Base-by-base conservation (phyloP, 2,797 vertebrate species). In the Monodelphis domestica region DNA sequence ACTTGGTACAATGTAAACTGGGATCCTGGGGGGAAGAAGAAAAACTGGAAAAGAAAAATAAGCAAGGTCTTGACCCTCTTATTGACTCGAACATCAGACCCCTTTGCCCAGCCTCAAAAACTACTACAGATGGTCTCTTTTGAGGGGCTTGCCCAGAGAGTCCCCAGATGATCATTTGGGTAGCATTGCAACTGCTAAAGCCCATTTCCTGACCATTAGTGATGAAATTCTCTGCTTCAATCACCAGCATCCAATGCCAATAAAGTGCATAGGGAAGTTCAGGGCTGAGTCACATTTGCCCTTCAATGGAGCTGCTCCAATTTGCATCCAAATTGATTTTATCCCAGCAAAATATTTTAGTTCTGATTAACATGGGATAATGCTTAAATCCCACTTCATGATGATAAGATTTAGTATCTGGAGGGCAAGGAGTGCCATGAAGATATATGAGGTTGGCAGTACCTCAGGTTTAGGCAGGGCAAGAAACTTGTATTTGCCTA, bases 341-440 rank as follows among this genome's bases (percentile, higher is more conserved):
- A 94, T 95, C 95, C 93, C 90, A 88, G 89, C 94, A 97, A 97
- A 98, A 97, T 96, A 96, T 97, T 97, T 97, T 95, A 97, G 94
- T 97, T 96, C 92, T 9, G 45, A 98, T 96, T 97, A 96, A 95
- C n/a, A 53, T 12, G 87, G 87, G 92, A 94, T 95, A 91, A 94
- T 94, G 96, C 94, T 94, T 84, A 87, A 89, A 91, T 94, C 53
- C 91, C 89, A 90, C 94, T 96, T 88, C 84, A 12, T 94, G 95
- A 90, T 63, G 93, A 93, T 54, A 92, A 52, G 95, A 93, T 70
- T 93, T 84, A 89, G 15, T 92, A 57, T 59, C 93, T 87, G 63
- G 70, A 84, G 84, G 26, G 10, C 91, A 54, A 26, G 91, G 70
- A 84, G 45, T 26, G 70, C 38, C 3, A 9, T 84, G 45, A 84